Evolutionary conservation across 1,140 invertebrate genomes (phyloP).

Genomic region (Sitodiplosis mosellana): DNA sequence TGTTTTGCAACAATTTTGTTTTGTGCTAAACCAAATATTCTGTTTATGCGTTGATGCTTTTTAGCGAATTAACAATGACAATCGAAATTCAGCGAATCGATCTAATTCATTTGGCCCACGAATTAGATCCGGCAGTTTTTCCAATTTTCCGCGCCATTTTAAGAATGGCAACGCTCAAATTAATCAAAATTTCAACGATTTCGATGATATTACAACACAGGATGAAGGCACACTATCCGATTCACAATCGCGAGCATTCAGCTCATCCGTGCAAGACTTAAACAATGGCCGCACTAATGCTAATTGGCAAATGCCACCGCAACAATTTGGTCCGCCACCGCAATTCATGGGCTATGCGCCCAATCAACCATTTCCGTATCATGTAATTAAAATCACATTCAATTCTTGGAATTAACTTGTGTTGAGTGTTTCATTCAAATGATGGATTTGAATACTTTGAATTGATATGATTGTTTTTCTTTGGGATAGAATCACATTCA

Average conservation of each 20-base stretch:
- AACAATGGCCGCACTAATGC: slow-evolving; percentile 16
- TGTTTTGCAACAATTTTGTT: background rate
- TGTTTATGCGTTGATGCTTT: background rate
- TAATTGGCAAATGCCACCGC: background rate
- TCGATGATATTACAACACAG: too few relatives aligned
- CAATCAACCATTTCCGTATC: too few relatives aligned
- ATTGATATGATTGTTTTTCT: slow-evolving; percentile 1
- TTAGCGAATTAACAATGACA: background rate
- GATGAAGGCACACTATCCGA: too few relatives aligned
- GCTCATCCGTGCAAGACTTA: slow-evolving; percentile 34
- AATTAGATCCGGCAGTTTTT: slow-evolving; percentile 12
- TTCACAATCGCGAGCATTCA: slow-evolving; percentile 13
- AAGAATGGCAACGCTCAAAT: too few relatives aligned
- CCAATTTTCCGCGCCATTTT: too few relatives aligned
- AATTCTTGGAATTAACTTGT: too few relatives aligned
- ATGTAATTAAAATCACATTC: background rate
- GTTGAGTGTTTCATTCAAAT: too few relatives aligned
- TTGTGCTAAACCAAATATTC: background rate
- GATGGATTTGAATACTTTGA: too few relatives aligned
- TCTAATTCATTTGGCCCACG: slow-evolving; percentile 4
- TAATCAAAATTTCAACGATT: too few relatives aligned
- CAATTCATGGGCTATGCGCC: background rate
- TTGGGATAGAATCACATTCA: too few relatives aligned
- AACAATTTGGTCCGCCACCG: background rate
- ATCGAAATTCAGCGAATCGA: background rate